Percentiles rank a stretch among this genome's conserved stretches.
These are phyloP conservation scores for Acanthurus tractus DNA, from an alignment of 2,797 vertebrate species.

Conservation along the genomic window DNA sequence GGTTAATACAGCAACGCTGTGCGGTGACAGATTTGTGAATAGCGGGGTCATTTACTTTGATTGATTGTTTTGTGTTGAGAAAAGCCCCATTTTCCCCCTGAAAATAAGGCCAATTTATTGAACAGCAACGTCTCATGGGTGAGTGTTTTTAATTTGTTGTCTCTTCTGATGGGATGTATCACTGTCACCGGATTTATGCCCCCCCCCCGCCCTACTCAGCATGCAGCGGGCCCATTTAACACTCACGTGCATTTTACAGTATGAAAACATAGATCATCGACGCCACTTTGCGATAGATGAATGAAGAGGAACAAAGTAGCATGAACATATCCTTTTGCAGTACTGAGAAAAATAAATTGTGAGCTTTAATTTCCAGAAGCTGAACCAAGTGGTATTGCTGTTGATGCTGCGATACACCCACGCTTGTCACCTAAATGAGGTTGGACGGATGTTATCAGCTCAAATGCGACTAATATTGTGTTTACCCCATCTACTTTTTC, in stretches of 20 bases:
- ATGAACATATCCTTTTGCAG: constrained; percentile 7
- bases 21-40: constrained; percentile 70
- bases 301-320: constrained; percentile 26
- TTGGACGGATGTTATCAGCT: constrained; percentile 52
- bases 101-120: constrained; percentile 79
- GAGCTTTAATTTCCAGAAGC: constrained; percentile 16
- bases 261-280: constrained; percentile 45
- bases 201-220: background rate
- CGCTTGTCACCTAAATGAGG: constrained; percentile 46
- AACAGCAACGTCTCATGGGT: constrained; percentile 63
- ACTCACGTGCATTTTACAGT: constrained; percentile 18
- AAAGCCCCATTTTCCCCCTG: constrained; percentile 63
- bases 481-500: constrained; percentile 48
- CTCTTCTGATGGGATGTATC: constrained; percentile 71
- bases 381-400: constrained; percentile 11
- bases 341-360: constrained; percentile 27
- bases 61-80: constrained; percentile 74
- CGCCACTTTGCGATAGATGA: constrained; percentile 24
- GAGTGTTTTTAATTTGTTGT: constrained; percentile 79
- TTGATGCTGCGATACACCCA: constrained; percentile 18
- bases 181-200: constrained; percentile 61
- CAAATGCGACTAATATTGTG: constrained; percentile 50
- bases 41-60: constrained; percentile 75
- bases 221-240: constrained; percentile 47
- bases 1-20: constrained; percentile 63